A percentile compares a stretch with the other conserved stretches of the same genome.
Conservation (phyloP, 2,113 vertebrate genomes). For the Mungos mungo region DNA sequence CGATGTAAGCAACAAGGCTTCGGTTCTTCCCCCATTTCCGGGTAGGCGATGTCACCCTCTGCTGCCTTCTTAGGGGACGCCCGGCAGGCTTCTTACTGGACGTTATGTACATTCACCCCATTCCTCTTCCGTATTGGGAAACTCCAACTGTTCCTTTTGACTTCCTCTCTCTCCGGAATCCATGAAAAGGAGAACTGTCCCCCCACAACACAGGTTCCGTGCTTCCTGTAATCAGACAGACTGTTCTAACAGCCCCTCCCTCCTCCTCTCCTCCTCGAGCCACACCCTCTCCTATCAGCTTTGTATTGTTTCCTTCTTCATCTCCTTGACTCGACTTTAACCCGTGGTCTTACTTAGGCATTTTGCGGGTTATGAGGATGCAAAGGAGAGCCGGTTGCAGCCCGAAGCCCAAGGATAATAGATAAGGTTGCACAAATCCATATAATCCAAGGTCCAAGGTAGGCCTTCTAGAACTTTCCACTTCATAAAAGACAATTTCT, state of each 20-base stretch:
- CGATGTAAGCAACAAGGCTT: too few relatives aligned
- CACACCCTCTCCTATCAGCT: neutral
- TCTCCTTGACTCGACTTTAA: neutral
- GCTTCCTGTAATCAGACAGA: neutral
- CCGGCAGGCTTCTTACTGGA: too few relatives aligned
- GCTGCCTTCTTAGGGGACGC: neutral
- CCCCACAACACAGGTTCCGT: too few relatives aligned
- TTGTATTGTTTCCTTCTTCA: neutral
- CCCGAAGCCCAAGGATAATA: accelerated
- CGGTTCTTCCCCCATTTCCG: accelerated
- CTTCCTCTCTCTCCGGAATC: neutral
- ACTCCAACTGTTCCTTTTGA: neutral
- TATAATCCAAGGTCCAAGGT: neutral
- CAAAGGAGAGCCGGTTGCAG: neutral
- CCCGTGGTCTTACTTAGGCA: neutral
- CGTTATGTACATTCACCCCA: accelerated
- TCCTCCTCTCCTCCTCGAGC: neutral
- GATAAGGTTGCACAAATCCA: neutral
- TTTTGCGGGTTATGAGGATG: neutral
- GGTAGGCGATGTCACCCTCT: accelerated
- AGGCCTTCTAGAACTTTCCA: neutral
- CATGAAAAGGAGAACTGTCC: neutral
- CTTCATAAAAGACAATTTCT: neutral
- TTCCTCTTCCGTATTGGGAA: neutral
- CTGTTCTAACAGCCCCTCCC: neutral